Conservation (phyloP, 2,888 invertebrate species). For the Malthinus seriepunctatus region DNA sequence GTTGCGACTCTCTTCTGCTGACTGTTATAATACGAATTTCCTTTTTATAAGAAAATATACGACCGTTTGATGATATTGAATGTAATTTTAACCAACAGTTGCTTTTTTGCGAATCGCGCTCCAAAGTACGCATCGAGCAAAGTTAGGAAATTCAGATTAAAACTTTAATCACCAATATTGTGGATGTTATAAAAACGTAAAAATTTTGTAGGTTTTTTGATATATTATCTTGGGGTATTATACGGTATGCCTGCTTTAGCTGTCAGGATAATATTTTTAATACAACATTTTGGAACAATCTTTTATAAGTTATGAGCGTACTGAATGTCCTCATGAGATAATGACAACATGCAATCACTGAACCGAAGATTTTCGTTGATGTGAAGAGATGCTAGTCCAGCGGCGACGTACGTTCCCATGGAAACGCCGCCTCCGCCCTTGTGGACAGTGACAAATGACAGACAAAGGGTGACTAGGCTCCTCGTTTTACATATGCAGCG, state of each 20-base stretch:
- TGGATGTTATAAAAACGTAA: no score
- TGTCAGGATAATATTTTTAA: conserved; percentile 6
- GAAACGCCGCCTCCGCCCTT: conserved; percentile 49
- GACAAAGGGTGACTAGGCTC: conserved; percentile 55
- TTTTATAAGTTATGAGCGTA: conserved; percentile 19
- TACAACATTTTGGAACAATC: conserved; percentile 18
- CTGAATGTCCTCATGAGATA: conserved; percentile 25
- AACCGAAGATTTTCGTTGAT: conserved; percentile 28
- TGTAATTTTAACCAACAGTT: no score
- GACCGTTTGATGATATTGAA: no score
- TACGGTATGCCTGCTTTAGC: not conserved
- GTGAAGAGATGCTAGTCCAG: conserved; percentile 28
- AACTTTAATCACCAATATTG: no score
- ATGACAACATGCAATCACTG: conserved; percentile 28
- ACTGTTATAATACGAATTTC: conserved; percentile 4
- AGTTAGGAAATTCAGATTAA: no score
- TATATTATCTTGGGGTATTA: no score
- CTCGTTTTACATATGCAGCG: conserved; percentile 58
- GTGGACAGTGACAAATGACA: conserved; percentile 57
- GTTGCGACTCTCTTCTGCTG: conserved; percentile 26
- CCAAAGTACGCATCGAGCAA: no score
- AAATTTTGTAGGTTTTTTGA: no score
- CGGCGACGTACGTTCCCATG: conserved; percentile 46
- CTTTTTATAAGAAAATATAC: not conserved
- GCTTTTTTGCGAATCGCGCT: no score